Conservation (phyloP, 2,797 vertebrate species). For the Eulemur mongoz region DNA sequence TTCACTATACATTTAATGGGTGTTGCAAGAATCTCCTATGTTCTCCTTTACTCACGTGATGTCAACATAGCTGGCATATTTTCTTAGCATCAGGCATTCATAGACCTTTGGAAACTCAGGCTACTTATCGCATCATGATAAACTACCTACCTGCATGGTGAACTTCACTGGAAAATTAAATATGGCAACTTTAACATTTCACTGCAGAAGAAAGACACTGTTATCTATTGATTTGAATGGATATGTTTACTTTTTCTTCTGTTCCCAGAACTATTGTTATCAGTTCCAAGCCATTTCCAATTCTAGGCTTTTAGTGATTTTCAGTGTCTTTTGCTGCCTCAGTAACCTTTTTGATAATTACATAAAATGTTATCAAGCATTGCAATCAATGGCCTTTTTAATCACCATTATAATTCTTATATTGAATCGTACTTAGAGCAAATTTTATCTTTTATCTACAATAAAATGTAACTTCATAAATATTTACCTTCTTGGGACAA, state of each 20-base stretch:
- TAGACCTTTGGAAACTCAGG: neutral
- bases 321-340: conserved; percentile 64
- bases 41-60: neutral
- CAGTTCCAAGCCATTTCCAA: neutral
- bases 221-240: neutral
- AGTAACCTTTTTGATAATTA: conserved; percentile 72
- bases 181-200: neutral
- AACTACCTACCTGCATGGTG: neutral
- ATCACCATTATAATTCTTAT: conserved; percentile 78
- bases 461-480: conserved; percentile 81
- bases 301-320: conserved; percentile 59
- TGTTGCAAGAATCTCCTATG: neutral
- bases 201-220: neutral
- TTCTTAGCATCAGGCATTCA: neutral
- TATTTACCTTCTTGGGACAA: conserved; percentile 82
- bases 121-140: neutral
- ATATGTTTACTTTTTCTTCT: conserved; percentile 41
- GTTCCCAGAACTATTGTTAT: conserved; percentile 3
- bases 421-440: conserved; percentile 73
- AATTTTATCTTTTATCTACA: conserved; percentile 77
- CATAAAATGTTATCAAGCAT: conserved; percentile 77
- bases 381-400: conserved; percentile 71
- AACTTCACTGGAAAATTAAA: conserved; percentile 1
- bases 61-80: neutral
- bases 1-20: neutral